Percentiles rank a stretch among this genome's conserved stretches.
These are phyloP conservation scores for Drosophila funebris DNA, from an alignment of 1,140 invertebrate genomes.

Conservation along the genomic window DNA sequence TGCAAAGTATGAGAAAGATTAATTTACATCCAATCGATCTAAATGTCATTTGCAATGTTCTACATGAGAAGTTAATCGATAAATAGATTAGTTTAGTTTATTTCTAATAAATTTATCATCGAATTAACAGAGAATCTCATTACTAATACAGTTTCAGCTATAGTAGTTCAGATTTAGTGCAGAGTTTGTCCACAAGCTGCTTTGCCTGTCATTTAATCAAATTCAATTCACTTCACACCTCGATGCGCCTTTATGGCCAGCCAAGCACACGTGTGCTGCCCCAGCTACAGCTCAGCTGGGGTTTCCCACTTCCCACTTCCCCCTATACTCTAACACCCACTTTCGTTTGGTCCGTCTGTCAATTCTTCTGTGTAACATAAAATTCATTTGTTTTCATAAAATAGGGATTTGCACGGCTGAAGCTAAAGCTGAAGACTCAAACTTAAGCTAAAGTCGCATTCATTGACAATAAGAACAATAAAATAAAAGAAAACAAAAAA, in stretches of 20 bases:
- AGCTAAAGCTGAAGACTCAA: slow-evolving; percentile 19
- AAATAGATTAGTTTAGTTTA: not conserved
- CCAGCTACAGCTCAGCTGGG: not conserved
- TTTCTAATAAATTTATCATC: slow-evolving; percentile 15
- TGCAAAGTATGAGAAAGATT: not conserved
- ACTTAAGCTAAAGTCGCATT: slow-evolving; percentile 11
- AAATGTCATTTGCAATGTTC: not conserved
- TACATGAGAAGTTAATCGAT: not conserved
- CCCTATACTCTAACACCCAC: not conserved
- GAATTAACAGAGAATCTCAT: slow-evolving; percentile 19
- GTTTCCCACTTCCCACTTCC: slow-evolving; percentile 25
- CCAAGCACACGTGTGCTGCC: not conserved
- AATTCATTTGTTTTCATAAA: slow-evolving; percentile 81
- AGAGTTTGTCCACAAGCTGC: not conserved
- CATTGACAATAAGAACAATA: slow-evolving; percentile 66
- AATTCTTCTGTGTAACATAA: slow-evolving; percentile 50
- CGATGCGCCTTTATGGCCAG: slow-evolving; percentile 47
- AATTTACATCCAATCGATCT: not conserved
- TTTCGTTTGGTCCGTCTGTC: not conserved
- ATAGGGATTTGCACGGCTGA: slow-evolving; percentile 61
- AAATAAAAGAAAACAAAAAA: slow-evolving; percentile 20
- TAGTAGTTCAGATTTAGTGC: not conserved
- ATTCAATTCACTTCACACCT: slow-evolving; percentile 68
- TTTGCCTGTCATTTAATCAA: slow-evolving; percentile 62
- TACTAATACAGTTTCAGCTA: slow-evolving; percentile 1